Base-by-base conservation (phyloP, 1,140 invertebrate genomes). In the Scylla paramamosain region DNA sequence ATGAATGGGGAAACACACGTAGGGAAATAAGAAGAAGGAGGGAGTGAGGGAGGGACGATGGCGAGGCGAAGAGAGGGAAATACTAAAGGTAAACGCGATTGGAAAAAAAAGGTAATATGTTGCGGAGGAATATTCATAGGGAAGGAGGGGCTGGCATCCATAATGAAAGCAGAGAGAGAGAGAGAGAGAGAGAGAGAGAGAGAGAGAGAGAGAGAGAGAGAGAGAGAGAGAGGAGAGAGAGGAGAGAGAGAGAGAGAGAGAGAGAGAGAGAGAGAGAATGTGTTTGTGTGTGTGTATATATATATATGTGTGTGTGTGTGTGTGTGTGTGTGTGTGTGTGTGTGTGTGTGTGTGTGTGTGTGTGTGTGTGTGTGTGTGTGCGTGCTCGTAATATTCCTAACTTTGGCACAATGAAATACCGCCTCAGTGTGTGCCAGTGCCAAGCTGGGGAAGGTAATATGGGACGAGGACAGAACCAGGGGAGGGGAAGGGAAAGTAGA, bases 181-280 rank as follows among this genome's bases (percentile, higher is more conserved):
- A 59, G 67, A 77, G 67, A 77, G 67, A 77, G 67, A 77, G 67
- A 77, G 67, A 77, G 67, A 77, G 67, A 77, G 67, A 77, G 67
- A 77, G 67, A 77, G 67, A 77, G 67, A 77, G 67, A 77, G 67
- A 77, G 67, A 77, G 67, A 77, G 67, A 77, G 67, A 77, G 67
- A 77, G 67, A 77, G 67, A 67, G 59, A 67, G 46, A 48, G 46
- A 14, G 14, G 46, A 48, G 46, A 48, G 46, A 48, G 46, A 48
- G 46, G 59, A 67, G 59, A 67, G 59, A 67, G 59, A 77, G 67
- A 77, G 67, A 77, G 67, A 77, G 67, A 59, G 12, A 59, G 52
- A 59, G 52, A 59, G 52, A 59, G 52, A 59, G 52, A 59, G 52
- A 59, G 52, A 59, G 52, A 59, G 52, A 59, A 59, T 12, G 52